Percentiles rank a stretch among this genome's conserved stretches.
These are phyloP conservation scores for Accipiter cooperii DNA, from an alignment of 2,113 vertebrate genomes.

Conservation along the genomic window DNA sequence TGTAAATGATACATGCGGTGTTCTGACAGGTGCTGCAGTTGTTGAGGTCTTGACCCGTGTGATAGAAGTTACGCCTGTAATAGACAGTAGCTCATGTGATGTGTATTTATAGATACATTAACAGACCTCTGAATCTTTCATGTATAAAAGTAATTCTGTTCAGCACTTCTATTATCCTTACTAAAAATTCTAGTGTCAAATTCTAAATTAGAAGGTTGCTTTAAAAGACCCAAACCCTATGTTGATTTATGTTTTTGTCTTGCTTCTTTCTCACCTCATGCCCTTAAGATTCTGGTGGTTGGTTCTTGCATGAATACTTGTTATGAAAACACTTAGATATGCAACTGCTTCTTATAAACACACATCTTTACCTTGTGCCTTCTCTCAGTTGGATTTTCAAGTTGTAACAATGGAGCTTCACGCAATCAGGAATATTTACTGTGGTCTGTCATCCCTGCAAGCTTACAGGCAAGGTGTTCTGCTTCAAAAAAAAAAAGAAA, in stretches of 20 bases:
- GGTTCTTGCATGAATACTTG: background rate
- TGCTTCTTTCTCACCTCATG: background rate
- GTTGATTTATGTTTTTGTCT: background rate
- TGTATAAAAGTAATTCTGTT: background rate
- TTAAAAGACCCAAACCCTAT: background rate
- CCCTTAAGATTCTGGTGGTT: background rate
- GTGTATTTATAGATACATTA: background rate
- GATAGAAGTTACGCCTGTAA: slow-evolving; percentile 91
- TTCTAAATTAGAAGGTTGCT: background rate
- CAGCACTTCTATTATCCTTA: background rate
- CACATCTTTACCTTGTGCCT: background rate
- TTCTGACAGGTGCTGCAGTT: slow-evolving; percentile 96
- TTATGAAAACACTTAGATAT: background rate
- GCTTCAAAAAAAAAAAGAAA: slow-evolving; percentile 32
- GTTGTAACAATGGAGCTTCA: background rate
- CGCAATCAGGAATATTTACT: slow-evolving; percentile 12
- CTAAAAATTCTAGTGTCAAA: background rate
- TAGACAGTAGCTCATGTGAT: slow-evolving; percentile 45
- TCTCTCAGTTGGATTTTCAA: background rate
- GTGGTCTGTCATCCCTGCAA: background rate
- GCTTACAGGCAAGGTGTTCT: slow-evolving; percentile 40
- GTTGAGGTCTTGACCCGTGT: slow-evolving; percentile 98
- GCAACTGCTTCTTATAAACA: background rate
- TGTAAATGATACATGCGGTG: slow-evolving; percentile 99
- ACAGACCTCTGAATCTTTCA: background rate